Evolutionary conservation across 2,888 invertebrate genomes (phyloP).

Genomic region (Epinotia nisella): DNA sequence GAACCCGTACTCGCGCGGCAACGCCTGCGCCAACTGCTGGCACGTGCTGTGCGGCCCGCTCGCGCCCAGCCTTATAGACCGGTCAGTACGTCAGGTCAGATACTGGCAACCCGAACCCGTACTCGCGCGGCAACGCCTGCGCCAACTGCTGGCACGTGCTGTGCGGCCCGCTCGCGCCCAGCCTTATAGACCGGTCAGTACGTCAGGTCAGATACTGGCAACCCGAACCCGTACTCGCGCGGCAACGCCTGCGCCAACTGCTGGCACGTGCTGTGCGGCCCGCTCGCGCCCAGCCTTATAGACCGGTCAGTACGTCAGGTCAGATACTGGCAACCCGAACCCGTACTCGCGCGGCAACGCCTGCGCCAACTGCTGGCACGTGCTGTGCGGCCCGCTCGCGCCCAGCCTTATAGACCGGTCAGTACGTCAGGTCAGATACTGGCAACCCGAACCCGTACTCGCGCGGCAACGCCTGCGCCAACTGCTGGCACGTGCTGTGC

Average conservation of each 20-base stretch:
- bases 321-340: no score
- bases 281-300: constrained; percentile 92
- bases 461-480: no score
- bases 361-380: no score
- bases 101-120: constrained; percentile 55
- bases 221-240: constrained; percentile 97
- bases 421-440: no score
- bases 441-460: no score
- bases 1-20: no score
- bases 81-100: constrained; percentile 79
- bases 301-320: constrained; percentile 85
- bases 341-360: no score
- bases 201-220: constrained; percentile 87
- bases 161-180: constrained; percentile 96
- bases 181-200: constrained; percentile 91
- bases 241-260: constrained; percentile 96
- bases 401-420: no score
- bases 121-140: constrained; percentile 67
- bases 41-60: no score
- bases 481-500: no score
- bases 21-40: no score
- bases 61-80: constrained; percentile 94
- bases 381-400: no score
- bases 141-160: constrained; percentile 95
- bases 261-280: constrained; percentile 94